A percentile compares a stretch with the other conserved stretches of the same genome.
Evolutionary conservation across 2,113 vertebrate genomes (phyloP).

Genomic region (Ammodytes dubius): DNA sequence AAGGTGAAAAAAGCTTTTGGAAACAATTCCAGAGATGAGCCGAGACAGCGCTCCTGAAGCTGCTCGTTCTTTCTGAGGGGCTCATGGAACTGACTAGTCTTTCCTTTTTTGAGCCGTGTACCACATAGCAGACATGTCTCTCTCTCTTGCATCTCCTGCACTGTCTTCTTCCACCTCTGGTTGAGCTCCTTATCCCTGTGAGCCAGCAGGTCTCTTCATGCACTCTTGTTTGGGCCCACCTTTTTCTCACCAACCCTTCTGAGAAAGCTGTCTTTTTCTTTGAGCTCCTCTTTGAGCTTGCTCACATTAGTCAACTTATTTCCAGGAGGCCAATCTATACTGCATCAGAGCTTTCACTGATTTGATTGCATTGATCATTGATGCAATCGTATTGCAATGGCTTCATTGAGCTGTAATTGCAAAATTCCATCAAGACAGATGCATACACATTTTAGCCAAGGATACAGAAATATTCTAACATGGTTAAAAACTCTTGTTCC

Average conservation of each 20-base stretch:
- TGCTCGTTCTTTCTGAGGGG: background rate
- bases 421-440: no score
- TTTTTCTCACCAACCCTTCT: background rate
- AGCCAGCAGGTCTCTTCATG: background rate
- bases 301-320: background rate
- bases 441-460: no score
- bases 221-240: background rate
- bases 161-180: no score
- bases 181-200: background rate
- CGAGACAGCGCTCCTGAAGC: background rate
- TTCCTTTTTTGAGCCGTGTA: background rate
- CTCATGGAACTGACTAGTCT: no score
- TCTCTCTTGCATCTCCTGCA: background rate
- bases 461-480: no score
- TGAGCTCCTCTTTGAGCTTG: background rate
- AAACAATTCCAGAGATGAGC: background rate
- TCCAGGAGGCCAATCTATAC: background rate
- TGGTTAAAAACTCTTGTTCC: no score
- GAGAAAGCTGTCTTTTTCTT: background rate
- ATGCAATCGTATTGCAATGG: background rate
- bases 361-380: background rate
- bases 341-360: background rate
- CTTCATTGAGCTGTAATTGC: no score
- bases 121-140: background rate
- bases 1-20: slow-evolving; percentile 2